Conservation (phyloP, 2,888 invertebrate species). For the Amblyjoppa proteus region DNA sequence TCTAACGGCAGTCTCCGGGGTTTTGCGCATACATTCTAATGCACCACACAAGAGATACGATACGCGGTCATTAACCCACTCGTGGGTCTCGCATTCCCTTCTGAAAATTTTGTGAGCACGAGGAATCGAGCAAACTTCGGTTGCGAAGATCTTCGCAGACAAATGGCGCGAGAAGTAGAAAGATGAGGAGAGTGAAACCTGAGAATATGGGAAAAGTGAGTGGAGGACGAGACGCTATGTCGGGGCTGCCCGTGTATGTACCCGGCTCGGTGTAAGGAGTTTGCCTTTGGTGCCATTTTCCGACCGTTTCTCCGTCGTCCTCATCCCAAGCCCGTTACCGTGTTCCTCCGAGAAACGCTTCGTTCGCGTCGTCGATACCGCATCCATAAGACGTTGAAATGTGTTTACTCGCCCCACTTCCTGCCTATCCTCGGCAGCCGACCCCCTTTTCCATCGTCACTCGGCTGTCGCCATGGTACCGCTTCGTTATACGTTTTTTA, state of each 20-base stretch:
- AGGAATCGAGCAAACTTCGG: conserved; percentile 14
- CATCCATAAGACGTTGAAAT: conserved; percentile 60
- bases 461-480: conserved; percentile 13
- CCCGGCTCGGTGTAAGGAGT: conserved; percentile 7
- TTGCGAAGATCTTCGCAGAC: conserved; percentile 16
- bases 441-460: conserved; percentile 38
- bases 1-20: not conserved
- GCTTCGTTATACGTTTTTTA: conserved; percentile 9
- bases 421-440: conserved; percentile 50
- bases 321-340: conserved; percentile 42
- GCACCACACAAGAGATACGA: not conserved
- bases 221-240: not conserved
- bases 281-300: conserved; percentile 16
- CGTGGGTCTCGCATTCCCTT: not conserved
- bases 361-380: conserved; percentile 57
- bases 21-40: not conserved
- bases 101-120: conserved; percentile 7
- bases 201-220: conserved; percentile 33
- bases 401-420: conserved; percentile 65
- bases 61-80: not conserved
- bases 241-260: not conserved
- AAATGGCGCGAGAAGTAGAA: conserved; percentile 22
- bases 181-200: conserved; percentile 18
- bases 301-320: conserved; percentile 42
- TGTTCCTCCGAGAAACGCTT: conserved; percentile 45